These are phyloP conservation scores for Zaprionus vittiger DNA, from an alignment of 1,140 invertebrate genomes.

Conservation along the genomic window DNA sequence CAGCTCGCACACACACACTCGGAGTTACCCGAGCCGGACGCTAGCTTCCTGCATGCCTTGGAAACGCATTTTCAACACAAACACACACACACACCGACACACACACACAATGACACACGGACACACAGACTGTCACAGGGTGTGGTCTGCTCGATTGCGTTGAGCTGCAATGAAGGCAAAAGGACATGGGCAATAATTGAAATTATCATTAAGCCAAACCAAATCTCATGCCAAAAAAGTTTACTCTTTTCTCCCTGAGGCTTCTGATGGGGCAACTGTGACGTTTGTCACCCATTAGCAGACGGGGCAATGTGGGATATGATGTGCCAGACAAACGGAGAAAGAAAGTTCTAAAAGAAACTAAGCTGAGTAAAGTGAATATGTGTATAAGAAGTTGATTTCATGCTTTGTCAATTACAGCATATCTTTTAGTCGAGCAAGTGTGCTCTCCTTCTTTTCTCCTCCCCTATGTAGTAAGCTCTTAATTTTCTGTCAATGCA, in stretches of 20 bases:
- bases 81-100: background rate
- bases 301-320: background rate
- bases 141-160: slow-evolving; percentile 20
- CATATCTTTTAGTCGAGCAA: background rate
- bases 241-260: slow-evolving; percentile 1
- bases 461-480: slow-evolving; percentile 43
- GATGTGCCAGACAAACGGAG: background rate
- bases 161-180: slow-evolving; percentile 39
- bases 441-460: background rate
- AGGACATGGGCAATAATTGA: slow-evolving; percentile 73
- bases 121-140: background rate
- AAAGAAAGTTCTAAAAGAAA: background rate
- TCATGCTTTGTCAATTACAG: background rate
- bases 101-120: background rate
- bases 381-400: background rate
- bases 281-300: slow-evolving; percentile 16
- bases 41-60: slow-evolving; percentile 36
- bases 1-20: slow-evolving; percentile 5
- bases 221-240: slow-evolving; percentile 65
- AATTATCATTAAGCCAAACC: slow-evolving; percentile 74
- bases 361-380: background rate
- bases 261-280: slow-evolving; percentile 1
- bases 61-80: slow-evolving; percentile 28
- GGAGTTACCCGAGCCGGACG: slow-evolving; percentile 53
- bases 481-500: slow-evolving; percentile 41